Conservation (phyloP, 1,140 invertebrate species). For the Dendroctonus ponderosae region DNA sequence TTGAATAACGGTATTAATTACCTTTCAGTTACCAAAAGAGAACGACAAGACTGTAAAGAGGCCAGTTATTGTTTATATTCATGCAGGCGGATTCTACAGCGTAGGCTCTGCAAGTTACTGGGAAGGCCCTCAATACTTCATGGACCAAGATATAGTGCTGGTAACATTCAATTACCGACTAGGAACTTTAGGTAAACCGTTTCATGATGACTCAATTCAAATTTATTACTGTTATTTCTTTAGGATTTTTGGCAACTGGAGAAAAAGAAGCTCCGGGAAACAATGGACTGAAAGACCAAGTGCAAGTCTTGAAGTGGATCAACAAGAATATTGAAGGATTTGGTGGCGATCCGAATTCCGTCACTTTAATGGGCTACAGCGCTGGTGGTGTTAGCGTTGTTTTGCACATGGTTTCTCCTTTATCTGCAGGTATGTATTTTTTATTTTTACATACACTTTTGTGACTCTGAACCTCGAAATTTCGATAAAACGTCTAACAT, state of each 20-base stretch:
- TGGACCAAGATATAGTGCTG: conserved; percentile 57
- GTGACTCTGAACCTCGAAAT: no score
- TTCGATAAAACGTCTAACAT: no score
- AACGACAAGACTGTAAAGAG: conserved; percentile 41
- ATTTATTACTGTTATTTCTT: conserved; percentile 5
- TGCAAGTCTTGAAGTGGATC: conserved; percentile 70
- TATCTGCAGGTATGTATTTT: conserved; percentile 56
- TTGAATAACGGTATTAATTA: not conserved
- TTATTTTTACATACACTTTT: no score
- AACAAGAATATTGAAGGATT: conserved; percentile 69
- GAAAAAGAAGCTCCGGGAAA: conserved; percentile 67
- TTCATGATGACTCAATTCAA: not conserved
- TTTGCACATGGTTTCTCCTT: conserved; percentile 69
- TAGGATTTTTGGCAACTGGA: conserved; percentile 67
- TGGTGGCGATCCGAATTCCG: conserved; percentile 69
- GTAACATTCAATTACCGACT: conserved; percentile 63
- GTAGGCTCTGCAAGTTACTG: conserved; percentile 43
- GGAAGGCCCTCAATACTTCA: conserved; percentile 52
- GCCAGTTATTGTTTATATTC: conserved; percentile 57
- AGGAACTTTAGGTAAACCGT: conserved; percentile 52
- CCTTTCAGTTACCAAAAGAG: conserved; percentile 44
- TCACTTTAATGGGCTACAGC: conserved; percentile 71
- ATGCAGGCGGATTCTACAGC: conserved; percentile 52
- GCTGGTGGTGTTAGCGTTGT: conserved; percentile 66
- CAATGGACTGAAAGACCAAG: conserved; percentile 74